A percentile compares a stretch with the other conserved stretches of the same genome.
Conservation (phyloP, 37 sponge, comb jelly and placozoan genomes). For the Chondrosia reniformis region DNA sequence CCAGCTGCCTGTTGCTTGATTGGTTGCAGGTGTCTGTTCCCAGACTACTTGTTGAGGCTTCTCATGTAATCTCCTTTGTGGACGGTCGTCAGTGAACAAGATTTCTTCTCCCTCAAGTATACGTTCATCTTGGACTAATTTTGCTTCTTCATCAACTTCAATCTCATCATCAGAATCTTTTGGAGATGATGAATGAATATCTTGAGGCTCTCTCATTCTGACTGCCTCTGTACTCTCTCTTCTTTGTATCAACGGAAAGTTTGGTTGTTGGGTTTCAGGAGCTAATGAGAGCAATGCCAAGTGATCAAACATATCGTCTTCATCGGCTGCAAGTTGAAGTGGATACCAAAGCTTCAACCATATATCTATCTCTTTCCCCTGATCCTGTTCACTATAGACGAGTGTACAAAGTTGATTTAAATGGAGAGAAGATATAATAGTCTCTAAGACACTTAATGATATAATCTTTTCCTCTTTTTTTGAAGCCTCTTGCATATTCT, state of each 20-base stretch:
- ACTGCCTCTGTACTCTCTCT: not conserved
- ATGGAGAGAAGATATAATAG: too few species aligned
- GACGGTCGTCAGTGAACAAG: not conserved
- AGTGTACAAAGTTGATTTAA: too few species aligned
- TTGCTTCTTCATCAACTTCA: slow-evolving; percentile 63
- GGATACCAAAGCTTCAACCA: slow-evolving; percentile 66
- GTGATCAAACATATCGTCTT: not conserved
- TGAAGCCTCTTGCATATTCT: not conserved
- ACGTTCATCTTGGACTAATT: slow-evolving; percentile 46
- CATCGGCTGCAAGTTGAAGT: not conserved
- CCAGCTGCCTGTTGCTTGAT: slow-evolving; percentile 33
- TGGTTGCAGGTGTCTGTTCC: not conserved
- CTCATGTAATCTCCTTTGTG: not conserved
- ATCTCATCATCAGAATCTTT: not conserved
- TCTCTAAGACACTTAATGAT: too few species aligned
- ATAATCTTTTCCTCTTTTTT: slow-evolving; percentile 18
- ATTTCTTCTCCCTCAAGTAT: slow-evolving; percentile 64
- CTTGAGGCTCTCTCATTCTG: not conserved
- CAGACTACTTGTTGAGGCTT: not conserved
- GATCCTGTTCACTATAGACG: not conserved
- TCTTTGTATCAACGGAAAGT: not conserved
- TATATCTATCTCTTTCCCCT: slow-evolving; percentile 42
- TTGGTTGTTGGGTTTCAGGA: not conserved
- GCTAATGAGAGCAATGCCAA: not conserved
- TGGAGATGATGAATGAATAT: not conserved